phyloP scores from a whole-genome alignment of 2,797 vertebrate species.

The Pteronotus mesoamericanus region DNA sequence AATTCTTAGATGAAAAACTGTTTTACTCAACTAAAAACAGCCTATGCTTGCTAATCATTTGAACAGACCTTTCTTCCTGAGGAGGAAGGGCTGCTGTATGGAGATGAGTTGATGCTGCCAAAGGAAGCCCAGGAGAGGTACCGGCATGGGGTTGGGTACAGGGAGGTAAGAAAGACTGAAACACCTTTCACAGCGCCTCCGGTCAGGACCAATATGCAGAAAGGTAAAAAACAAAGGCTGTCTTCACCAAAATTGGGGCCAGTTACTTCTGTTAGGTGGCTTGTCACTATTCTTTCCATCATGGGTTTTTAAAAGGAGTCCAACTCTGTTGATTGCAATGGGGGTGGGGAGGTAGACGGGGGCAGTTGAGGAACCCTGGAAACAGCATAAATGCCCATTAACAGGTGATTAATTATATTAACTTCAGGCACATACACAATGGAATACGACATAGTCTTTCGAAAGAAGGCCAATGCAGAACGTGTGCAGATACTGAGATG shows the following conservation, averaged over 20 bases:
- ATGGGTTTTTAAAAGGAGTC: not conserved
- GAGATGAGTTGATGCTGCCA: not conserved
- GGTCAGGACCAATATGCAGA: not conserved
- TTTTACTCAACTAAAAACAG: conserved; percentile 26
- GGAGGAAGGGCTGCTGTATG: not conserved
- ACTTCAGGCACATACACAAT: not conserved
- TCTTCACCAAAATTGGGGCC: not conserved
- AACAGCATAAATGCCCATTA: not conserved
- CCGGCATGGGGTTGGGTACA: not conserved
- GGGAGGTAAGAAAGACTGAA: not conserved
- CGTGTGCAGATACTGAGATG: not conserved
- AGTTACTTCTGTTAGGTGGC: not conserved
- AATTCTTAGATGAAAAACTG: not conserved
- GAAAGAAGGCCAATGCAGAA: not conserved
- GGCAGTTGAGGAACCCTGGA: not conserved
- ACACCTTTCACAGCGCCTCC: not conserved
- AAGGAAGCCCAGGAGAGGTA: not conserved
- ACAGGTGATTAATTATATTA: not conserved
- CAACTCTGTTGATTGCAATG: not conserved
- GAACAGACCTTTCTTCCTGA: not conserved
- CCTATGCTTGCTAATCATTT: not conserved
- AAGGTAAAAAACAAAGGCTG: not conserved
- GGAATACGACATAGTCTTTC: not conserved
- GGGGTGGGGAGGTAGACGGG: accelerated
- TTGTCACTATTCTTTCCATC: not conserved